Evolutionary conservation across 1,140 invertebrate species (phyloP).

Genomic region (Drosophila jambulina): DNA sequence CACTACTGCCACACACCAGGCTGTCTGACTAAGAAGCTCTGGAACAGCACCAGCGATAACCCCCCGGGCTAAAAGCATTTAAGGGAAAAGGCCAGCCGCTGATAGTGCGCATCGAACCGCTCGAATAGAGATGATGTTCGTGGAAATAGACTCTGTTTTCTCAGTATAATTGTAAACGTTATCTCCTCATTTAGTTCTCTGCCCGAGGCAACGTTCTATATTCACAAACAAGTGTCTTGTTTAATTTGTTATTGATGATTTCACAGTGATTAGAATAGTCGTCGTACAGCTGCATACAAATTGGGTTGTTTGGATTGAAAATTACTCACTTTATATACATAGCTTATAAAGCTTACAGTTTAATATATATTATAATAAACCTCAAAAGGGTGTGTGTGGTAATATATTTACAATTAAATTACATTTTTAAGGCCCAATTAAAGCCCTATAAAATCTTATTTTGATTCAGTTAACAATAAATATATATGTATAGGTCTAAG

Average conservation of each 20-base stretch:
- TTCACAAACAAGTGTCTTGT: constrained; percentile 16
- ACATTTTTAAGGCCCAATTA: background rate
- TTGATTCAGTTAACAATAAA: background rate
- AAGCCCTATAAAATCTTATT: background rate
- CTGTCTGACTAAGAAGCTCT: constrained; percentile 49
- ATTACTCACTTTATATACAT: background rate
- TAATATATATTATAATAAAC: background rate
- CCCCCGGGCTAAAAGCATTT: constrained; percentile 14
- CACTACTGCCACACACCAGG: constrained; percentile 7
- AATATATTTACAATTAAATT: background rate
- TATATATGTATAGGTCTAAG: background rate
- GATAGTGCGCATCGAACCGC: constrained; percentile 26
- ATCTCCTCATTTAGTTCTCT: background rate
- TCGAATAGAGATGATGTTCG: constrained; percentile 11
- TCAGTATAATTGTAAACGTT: constrained; percentile 6
- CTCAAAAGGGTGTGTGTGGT: accelerated
- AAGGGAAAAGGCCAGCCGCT: constrained; percentile 30
- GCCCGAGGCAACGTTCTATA: constrained; percentile 7
- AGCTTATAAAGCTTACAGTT: background rate
- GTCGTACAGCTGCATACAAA: constrained; percentile 3
- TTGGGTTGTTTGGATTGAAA: background rate
- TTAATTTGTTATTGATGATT: constrained; percentile 19
- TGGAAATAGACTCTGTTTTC: constrained; percentile 26
- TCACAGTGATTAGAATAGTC: constrained; percentile 5
- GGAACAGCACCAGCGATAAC: constrained; percentile 21